Evolutionary conservation across 2,888 invertebrate genomes (phyloP).

Genomic region (Petrolisthes manimaculis): DNA sequence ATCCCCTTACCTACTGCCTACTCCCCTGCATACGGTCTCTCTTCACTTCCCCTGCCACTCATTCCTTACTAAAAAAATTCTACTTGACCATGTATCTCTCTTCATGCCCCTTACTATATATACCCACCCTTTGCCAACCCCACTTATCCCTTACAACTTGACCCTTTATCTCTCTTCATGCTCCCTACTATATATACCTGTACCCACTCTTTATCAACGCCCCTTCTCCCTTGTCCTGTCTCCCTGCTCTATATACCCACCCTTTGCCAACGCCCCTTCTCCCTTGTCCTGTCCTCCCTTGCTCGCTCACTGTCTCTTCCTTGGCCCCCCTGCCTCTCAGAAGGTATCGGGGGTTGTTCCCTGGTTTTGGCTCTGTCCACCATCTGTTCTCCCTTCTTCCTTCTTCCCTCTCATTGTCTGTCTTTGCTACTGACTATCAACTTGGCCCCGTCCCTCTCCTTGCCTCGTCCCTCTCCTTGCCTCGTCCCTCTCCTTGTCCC

Average conservation of each 20-base stretch:
- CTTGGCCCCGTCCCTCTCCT: background rate
- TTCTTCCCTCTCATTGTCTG: background rate
- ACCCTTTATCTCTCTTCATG: background rate
- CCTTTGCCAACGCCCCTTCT: background rate
- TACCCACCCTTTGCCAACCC: background rate
- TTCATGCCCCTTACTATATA: background rate
- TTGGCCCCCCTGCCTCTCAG: background rate
- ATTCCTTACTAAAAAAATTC: no score
- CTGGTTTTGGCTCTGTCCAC: background rate
- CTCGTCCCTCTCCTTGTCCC: background rate
- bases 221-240: background rate
- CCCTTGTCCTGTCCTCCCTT: background rate
- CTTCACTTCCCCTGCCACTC: no score
- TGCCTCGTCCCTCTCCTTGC: background rate
- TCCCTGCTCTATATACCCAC: background rate
- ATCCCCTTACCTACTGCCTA: no score
- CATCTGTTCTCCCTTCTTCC: background rate
- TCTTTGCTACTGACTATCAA: background rate
- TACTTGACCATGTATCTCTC: no score
- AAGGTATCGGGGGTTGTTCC: background rate
- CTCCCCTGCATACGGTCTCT: no score
- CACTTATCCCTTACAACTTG: background rate
- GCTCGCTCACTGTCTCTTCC: background rate
- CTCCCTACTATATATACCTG: background rate
- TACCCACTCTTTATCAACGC: background rate